phyloP scores from a whole-genome alignment of 2,888 invertebrate genomes.

The Amblyjoppa fuscipennis region DNA sequence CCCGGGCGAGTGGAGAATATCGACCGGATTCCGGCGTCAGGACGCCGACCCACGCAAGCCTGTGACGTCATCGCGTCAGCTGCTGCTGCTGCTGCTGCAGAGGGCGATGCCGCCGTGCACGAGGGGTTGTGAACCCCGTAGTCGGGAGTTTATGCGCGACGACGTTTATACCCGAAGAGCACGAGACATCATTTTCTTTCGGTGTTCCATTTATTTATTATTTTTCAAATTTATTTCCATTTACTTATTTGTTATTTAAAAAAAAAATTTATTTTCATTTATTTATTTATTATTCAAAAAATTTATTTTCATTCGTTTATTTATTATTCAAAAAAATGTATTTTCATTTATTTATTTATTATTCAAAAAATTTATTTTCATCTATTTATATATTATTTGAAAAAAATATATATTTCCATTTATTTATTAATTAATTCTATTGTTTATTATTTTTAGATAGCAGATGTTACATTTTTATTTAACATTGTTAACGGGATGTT shows the following conservation, averaged over 20 bases:
- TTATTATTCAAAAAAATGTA: not conserved
- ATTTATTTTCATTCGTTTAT: no score
- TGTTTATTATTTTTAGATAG: no score
- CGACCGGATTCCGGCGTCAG: slow-evolving; percentile 80
- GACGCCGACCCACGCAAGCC: slow-evolving; percentile 81
- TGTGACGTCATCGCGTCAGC: slow-evolving; percentile 83
- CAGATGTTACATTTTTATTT: no score
- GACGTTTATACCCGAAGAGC: slow-evolving; percentile 33
- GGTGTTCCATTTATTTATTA: not conserved
- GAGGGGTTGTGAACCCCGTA: slow-evolving; percentile 72
- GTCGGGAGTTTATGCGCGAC: slow-evolving; percentile 62
- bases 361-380: not conserved
- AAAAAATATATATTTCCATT: not conserved
- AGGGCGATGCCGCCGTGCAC: slow-evolving; percentile 72
- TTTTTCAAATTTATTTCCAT: no score
- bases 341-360: no score
- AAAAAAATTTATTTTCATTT: not conserved
- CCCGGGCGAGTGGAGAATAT: slow-evolving; percentile 82
- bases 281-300: not conserved
- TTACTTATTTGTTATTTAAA: no score
- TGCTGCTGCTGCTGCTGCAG: slow-evolving; percentile 67
- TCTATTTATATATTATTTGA: not conserved
- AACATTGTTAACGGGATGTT: no score
- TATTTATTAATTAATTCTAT: not conserved
- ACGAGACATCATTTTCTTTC: slow-evolving; percentile 9